Conservation (phyloP, 2,797 vertebrate genomes). For the Nyctalus aviator region DNA sequence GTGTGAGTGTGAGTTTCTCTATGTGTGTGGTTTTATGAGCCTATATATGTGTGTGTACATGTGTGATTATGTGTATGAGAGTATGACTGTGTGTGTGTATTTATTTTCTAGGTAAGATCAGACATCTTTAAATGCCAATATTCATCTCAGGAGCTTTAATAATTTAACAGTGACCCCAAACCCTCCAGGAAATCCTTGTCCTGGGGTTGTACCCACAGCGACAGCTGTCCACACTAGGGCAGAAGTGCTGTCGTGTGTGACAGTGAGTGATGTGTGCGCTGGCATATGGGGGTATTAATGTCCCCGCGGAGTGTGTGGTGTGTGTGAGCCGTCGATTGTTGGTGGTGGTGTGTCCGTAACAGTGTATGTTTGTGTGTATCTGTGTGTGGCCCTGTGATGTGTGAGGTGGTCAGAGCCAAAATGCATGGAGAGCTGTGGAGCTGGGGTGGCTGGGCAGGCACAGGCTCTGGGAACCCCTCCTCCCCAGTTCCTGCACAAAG, state of each 20-base stretch:
- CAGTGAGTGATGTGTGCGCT: fast-evolving
- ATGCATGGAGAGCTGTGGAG: fast-evolving
- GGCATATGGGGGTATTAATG: fast-evolving
- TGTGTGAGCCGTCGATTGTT: neutral
- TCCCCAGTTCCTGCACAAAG: neutral
- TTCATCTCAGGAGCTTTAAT: neutral
- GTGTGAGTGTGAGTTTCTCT: neutral
- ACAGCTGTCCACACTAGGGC: neutral
- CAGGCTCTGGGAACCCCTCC: neutral
- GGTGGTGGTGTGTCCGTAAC: neutral
- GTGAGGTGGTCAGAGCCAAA: neutral
- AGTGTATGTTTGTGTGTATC: neutral
- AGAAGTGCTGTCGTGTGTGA: neutral
- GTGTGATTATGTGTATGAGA: neutral
- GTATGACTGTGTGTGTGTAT: neutral
- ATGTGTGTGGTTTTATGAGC: neutral
- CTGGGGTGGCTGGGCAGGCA: neutral
- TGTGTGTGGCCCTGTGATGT: neutral
- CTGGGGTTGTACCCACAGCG: neutral
- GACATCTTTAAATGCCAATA: neutral
- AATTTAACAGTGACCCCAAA: neutral
- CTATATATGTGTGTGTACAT: neutral
- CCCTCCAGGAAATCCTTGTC: neutral
- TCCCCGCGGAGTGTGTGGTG: neutral
- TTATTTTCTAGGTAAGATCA: neutral